phyloP scores from a whole-genome alignment of 1,140 invertebrate species.

The Parasteatoda tepidariorum region DNA sequence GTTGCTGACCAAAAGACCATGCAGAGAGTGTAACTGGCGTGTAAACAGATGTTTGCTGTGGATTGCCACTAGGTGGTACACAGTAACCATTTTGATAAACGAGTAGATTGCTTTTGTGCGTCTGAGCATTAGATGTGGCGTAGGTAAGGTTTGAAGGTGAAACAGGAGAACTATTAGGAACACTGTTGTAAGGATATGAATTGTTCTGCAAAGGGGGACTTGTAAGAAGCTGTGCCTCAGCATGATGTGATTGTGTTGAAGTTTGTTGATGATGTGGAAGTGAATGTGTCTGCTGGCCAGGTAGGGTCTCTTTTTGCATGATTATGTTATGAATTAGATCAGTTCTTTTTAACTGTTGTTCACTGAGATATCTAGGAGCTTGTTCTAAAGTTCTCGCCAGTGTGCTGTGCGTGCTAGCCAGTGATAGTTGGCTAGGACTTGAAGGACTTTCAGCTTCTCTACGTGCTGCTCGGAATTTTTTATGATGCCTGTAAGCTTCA shows the following conservation, averaged over 20 bases:
- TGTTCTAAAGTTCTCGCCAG: conserved; percentile 89
- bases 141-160: not conserved
- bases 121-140: not conserved
- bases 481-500: conserved; percentile 93
- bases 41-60: conserved; percentile 30
- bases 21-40: conserved; percentile 11
- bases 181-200: conserved; percentile 39
- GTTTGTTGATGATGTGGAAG: conserved; percentile 22
- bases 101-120: conserved; percentile 43
- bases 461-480: conserved; percentile 85
- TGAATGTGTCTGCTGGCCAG: conserved; percentile 11
- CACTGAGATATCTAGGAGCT: conserved; percentile 82
- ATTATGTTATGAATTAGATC: conserved; percentile 91
- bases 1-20: conserved; percentile 34
- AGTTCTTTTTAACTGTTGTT: conserved; percentile 87
- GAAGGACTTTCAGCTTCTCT: conserved; percentile 69
- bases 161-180: conserved; percentile 27
- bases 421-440: conserved; percentile 66
- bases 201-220: conserved; percentile 24
- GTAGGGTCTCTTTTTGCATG: conserved; percentile 72
- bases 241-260: conserved; percentile 35
- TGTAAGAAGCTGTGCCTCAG: conserved; percentile 19
- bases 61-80: conserved; percentile 15
- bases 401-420: conserved; percentile 87
- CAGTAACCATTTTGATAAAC: conserved; percentile 42